Conservation (phyloP, 2,888 invertebrate genomes). For the Coleophora deauratella region DNA sequence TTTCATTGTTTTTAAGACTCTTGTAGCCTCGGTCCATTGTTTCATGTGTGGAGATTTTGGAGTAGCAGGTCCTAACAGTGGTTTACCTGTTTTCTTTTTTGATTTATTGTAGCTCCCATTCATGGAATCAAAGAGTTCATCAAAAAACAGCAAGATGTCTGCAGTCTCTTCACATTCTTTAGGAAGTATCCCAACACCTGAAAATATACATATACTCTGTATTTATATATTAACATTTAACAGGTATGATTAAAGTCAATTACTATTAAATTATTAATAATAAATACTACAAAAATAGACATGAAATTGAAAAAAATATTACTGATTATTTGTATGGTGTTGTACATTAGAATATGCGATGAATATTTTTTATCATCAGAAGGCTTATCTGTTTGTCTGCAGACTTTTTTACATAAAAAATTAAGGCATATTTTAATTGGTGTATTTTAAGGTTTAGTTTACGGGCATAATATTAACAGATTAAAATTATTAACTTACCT, state of each 20-base stretch:
- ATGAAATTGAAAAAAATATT: too few relatives aligned
- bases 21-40: slow-evolving; percentile 4
- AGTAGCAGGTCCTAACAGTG: slow-evolving; percentile 5
- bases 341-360: too few relatives aligned
- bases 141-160: slow-evolving; percentile 9
- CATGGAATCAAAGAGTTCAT: slow-evolving; percentile 11
- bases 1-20: slow-evolving; percentile 3
- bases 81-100: slow-evolving; percentile 4
- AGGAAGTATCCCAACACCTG: slow-evolving; percentile 8
- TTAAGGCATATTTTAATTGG: too few relatives aligned
- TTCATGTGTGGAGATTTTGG: slow-evolving; percentile 9
- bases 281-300: too few relatives aligned
- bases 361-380: too few relatives aligned
- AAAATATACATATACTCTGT: slow-evolving; percentile 13
- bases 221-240: slow-evolving; percentile 20
- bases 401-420: too few relatives aligned
- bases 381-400: too few relatives aligned
- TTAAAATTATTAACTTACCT: too few relatives aligned
- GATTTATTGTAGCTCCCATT: slow-evolving; percentile 11
- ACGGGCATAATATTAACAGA: too few relatives aligned
- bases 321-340: too few relatives aligned
- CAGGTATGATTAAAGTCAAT: slow-evolving; percentile 20
- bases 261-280: slow-evolving; percentile 16
- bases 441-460: too few relatives aligned
- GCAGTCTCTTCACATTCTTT: slow-evolving; percentile 10